These are phyloP conservation scores for Campoplex capitator DNA, from an alignment of 2,888 invertebrate species.

Conservation along the genomic window DNA sequence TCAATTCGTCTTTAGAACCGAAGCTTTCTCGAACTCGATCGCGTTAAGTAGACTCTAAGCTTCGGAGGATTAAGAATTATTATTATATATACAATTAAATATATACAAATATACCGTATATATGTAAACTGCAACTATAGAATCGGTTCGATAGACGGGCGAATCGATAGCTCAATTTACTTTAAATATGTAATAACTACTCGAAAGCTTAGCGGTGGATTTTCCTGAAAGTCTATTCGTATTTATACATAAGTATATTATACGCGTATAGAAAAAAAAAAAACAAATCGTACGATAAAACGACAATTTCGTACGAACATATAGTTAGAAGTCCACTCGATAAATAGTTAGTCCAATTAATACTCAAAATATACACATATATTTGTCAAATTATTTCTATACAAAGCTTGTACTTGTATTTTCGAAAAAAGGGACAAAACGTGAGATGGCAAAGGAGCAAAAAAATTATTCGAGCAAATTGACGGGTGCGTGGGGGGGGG, in stretches of 20 bases:
- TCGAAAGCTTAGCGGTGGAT: constrained; percentile 32
- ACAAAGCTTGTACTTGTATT: constrained; percentile 75
- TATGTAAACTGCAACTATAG: constrained; percentile 52
- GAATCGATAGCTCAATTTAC: constrained; percentile 67
- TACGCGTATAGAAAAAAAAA: constrained; percentile 1
- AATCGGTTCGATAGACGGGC: constrained; percentile 50
- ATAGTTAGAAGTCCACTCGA: constrained; percentile 60
- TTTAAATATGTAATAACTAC: constrained; percentile 12
- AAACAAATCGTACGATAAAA: constrained; percentile 36
- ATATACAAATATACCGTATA: constrained; percentile 37
- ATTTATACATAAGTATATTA: constrained; percentile 36
- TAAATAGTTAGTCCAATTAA: constrained; percentile 24
- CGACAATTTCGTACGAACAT: constrained; percentile 46
- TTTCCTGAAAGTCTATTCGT: constrained; percentile 64
- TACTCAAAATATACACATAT: constrained; percentile 62
- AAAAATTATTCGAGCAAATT: constrained; percentile 19
- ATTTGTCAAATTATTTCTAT: constrained; percentile 73
- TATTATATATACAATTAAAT: constrained; percentile 2
- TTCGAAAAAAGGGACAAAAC: constrained; percentile 60
- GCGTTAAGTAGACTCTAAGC: constrained; percentile 56
- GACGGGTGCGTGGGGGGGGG: not conserved
- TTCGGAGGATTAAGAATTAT: constrained; percentile 60
- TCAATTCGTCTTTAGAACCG: not conserved
- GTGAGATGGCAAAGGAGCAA: not conserved
- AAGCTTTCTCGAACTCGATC: constrained; percentile 53